A percentile compares a stretch with the other conserved stretches of the same genome.
Evolutionary conservation across 2,888 invertebrate species (phyloP).

Genomic region (Pheosia gnoma): DNA sequence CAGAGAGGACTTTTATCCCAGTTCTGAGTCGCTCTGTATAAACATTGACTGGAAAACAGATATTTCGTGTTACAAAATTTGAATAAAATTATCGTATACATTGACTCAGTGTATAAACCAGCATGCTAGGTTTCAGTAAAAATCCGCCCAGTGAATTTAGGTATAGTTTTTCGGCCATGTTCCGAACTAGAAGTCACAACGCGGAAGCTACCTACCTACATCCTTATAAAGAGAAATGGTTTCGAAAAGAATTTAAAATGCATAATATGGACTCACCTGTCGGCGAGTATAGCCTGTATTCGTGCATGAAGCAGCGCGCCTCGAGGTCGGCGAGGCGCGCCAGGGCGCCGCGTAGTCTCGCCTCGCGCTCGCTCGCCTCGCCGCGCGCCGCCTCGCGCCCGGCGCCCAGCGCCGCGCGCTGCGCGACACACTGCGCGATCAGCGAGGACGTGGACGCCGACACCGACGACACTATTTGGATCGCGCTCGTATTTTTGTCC

Average conservation of each 20-base stretch:
- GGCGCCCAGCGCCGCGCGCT: not conserved
- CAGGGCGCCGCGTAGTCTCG: slow-evolving; percentile 29
- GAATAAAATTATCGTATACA: no score
- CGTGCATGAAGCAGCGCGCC: slow-evolving; percentile 51
- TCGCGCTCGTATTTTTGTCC: slow-evolving; percentile 32
- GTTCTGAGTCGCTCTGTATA: no score
- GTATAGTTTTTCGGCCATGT: no score
- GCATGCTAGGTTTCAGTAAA: no score
- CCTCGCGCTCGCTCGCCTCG: slow-evolving; percentile 13
- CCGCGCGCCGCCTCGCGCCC: slow-evolving; percentile 13
- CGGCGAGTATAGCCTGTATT: slow-evolving; percentile 69
- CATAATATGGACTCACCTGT: slow-evolving; percentile 54
- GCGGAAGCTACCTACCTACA: no score
- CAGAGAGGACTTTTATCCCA: no score
- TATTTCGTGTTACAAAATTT: no score
- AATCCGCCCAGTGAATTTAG: no score
- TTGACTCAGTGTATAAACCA: no score
- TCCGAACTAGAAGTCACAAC: no score
- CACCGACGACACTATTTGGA: slow-evolving; percentile 26
- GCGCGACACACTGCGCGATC: not conserved
- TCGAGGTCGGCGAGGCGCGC: slow-evolving; percentile 48
- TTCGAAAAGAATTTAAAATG: not conserved
- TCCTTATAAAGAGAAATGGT: no score
- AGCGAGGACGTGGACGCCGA: slow-evolving; percentile 12
- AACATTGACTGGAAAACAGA: no score